Conservation (phyloP, 2,888 invertebrate species). For the Amblyteles armatorius region DNA sequence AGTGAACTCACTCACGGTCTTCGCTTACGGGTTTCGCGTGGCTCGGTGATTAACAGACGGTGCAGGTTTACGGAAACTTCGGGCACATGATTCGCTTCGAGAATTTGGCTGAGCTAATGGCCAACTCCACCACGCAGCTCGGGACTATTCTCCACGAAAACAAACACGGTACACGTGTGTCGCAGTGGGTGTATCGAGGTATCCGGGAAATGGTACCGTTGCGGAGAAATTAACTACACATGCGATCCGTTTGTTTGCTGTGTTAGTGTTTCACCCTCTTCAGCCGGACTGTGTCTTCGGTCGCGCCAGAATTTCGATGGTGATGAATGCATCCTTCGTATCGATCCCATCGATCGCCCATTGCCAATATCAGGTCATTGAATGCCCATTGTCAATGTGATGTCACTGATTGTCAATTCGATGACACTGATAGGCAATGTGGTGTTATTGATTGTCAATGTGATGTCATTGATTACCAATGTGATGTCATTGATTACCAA, state of each 20-base stretch:
- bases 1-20: background rate
- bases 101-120: slow-evolving; percentile 39
- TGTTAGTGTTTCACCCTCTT: background rate
- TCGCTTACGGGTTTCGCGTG: slow-evolving; percentile 11
- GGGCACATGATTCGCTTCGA: slow-evolving; percentile 41
- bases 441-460: no score
- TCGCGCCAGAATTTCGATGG: background rate
- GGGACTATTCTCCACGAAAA: slow-evolving; percentile 13
- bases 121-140: slow-evolving; percentile 9
- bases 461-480: no score
- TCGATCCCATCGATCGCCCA: background rate
- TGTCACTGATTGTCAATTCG: no score
- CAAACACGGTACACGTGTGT: background rate
- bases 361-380: no score
- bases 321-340: background rate
- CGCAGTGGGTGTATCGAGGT: background rate
- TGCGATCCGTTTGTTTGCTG: background rate
- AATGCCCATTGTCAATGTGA: no score
- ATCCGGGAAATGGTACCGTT: background rate
- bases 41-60: slow-evolving; percentile 42
- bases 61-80: slow-evolving; percentile 37
- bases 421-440: no score
- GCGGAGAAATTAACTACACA: background rate
- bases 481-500: no score
- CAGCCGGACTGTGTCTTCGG: background rate